Evolutionary conservation across 2,888 invertebrate species (phyloP), one percentile per base, ranked within the genome.

Genomic region (Campoletis raptor): DNA sequence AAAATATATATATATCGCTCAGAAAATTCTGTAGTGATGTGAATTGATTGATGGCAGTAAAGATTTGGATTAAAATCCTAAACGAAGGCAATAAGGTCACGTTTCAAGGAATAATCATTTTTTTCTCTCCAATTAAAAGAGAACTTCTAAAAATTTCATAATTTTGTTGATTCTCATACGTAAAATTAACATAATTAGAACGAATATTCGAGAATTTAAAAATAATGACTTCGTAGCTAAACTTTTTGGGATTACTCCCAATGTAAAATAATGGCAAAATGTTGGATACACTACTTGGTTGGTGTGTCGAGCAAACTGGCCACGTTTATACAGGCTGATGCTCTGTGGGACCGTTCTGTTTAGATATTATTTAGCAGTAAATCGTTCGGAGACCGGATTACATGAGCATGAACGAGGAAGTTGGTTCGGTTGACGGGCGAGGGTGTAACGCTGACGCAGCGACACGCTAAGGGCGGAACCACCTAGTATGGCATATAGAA

Each of bases 381-480:
- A 93, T 93, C 92, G 91, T 88, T 69, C 88, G 85, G 72, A 82
- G 74, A 74, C 69, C 37, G 73, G 76, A 37, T 81, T 72, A 42
- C 54, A 73, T 15, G 73, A 61, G 80, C 78, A 83, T 72, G 70
- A 69, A 85, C 86, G 87, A 85, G 88, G 89, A 57, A 61, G 89
- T 90, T 89, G 91, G 86, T 87, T 54, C 79, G 74, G 73, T 52
- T 83, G 83, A 83, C 73, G 77, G 83, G 89, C 88, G 88, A 88
- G 90, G 92, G 90, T 92, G 92, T 92, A 92, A 90, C 92, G 93
- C 93, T 93, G 93, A 93, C 92, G 91, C 91, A 89, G 92, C 92
- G 90, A 94, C 94, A 94, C 90, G 94, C 91, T 93, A 94, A 94
- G 92, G 94, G 94, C 94, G 94, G 92, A 90, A 91, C 93, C 86